These are phyloP conservation scores for Echeneis naucrates DNA, from an alignment of 2,797 vertebrate genomes.

Conservation along the genomic window DNA sequence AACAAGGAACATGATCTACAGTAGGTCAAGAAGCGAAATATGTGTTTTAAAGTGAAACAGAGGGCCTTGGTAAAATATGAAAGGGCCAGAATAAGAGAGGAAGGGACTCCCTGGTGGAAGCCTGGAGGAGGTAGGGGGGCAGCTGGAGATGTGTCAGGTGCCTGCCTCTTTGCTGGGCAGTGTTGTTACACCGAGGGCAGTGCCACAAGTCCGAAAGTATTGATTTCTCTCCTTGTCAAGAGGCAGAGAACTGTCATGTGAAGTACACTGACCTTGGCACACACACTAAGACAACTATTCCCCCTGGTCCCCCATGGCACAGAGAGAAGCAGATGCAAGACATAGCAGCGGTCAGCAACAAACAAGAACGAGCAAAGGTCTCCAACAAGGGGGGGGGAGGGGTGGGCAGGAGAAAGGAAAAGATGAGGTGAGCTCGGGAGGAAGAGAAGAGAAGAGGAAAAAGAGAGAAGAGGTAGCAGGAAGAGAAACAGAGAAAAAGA, in stretches of 20 bases:
- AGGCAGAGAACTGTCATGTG: slow-evolving; percentile 98
- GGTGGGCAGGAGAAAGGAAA: slow-evolving; percentile 8
- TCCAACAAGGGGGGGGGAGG: slow-evolving; percentile 19
- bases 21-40: slow-evolving; percentile 53
- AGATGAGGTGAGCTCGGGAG: slow-evolving; percentile 40
- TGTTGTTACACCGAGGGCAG: slow-evolving; percentile 97
- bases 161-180: slow-evolving; percentile 76
- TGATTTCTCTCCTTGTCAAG: slow-evolving; percentile 98
- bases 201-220: slow-evolving; percentile 98
- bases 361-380: slow-evolving; percentile 69
- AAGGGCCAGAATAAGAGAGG: slow-evolving; percentile 68
- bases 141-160: slow-evolving; percentile 81
- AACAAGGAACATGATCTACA: slow-evolving; percentile 34
- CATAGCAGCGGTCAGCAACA: slow-evolving; percentile 71
- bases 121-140: slow-evolving; percentile 53
- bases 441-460: slow-evolving; percentile 18
- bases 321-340: slow-evolving; percentile 71
- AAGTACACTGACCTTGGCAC: slow-evolving; percentile 95
- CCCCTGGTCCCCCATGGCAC: slow-evolving; percentile 78
- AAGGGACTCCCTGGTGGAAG: slow-evolving; percentile 61
- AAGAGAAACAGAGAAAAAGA: slow-evolving; percentile 31
- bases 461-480: slow-evolving; percentile 10
- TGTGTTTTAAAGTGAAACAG: slow-evolving; percentile 58
- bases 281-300: slow-evolving; percentile 83
- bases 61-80: slow-evolving; percentile 67